Conservation (phyloP, 2,113 vertebrate species). For the Scolopax mira region DNA sequence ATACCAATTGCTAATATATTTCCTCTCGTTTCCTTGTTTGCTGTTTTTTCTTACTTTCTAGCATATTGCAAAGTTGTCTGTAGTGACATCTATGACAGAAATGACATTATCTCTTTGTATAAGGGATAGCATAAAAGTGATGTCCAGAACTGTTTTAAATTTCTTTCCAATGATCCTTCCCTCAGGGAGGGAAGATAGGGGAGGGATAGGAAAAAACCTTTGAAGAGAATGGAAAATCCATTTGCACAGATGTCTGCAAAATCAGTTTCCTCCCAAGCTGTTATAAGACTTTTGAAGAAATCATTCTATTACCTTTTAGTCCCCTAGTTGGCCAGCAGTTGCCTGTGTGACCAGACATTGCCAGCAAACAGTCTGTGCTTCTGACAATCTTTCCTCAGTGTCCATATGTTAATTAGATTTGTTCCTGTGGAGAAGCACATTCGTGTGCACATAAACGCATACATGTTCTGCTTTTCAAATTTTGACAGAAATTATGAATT, state of each 20-base stretch:
- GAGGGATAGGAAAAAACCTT: not conserved
- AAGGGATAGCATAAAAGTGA: not conserved
- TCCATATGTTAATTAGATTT: slow-evolving; percentile 15
- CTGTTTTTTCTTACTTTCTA: not conserved
- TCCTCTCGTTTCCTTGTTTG: not conserved
- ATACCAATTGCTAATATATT: not conserved
- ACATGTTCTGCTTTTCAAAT: not conserved
- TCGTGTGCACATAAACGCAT: not conserved
- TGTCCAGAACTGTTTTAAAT: not conserved
- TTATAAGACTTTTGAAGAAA: slow-evolving; percentile 26
- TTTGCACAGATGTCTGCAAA: slow-evolving; percentile 53
- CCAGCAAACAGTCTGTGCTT: not conserved
- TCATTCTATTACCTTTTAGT: slow-evolving; percentile 36
- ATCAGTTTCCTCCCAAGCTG: slow-evolving; percentile 16
- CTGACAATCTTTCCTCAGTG: not conserved
- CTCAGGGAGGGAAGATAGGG: not conserved
- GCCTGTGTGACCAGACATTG: not conserved
- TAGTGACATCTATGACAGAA: not conserved
- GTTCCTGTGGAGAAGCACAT: not conserved
- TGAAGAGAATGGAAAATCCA: slow-evolving; percentile 48
- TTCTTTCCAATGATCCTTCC: not conserved
- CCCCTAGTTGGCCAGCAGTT: not conserved
- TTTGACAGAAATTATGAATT: not conserved
- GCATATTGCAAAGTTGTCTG: not conserved
- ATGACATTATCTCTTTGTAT: not conserved